A percentile compares a stretch with the other conserved stretches of the same genome.
Conservation (phyloP, 2,113 vertebrate genomes). For the Lathamus discolor region DNA sequence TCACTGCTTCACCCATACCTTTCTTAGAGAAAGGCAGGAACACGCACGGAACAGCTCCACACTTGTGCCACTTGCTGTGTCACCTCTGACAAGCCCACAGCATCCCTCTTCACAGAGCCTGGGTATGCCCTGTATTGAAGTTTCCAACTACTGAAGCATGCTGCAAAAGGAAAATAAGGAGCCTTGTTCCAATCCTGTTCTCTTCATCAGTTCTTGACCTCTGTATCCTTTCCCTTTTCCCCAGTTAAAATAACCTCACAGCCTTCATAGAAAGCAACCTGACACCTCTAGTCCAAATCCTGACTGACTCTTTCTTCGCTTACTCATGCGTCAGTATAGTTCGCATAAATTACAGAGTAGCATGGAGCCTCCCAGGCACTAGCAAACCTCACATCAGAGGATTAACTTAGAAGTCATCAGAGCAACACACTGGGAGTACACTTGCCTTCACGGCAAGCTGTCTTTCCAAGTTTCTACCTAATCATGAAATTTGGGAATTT, state of each 20-base stretch:
- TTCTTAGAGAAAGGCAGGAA: background rate
- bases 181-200: background rate
- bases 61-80: background rate
- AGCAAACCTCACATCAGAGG: background rate
- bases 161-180: background rate
- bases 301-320: background rate
- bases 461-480: background rate
- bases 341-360: background rate
- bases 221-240: background rate
- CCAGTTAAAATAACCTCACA: background rate
- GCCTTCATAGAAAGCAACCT: background rate
- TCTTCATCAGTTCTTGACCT: background rate
- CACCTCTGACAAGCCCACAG: background rate
- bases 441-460: background rate
- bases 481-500: background rate
- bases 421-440: background rate
- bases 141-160: background rate
- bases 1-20: background rate
- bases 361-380: background rate
- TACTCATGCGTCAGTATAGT: background rate
- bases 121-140: too few species aligned
- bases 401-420: background rate
- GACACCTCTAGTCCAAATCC: background rate
- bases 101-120: background rate
- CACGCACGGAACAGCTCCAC: fast-evolving